Conservation (phyloP, 2,888 invertebrate species). For the Mimumesa dahlbomi region DNA sequence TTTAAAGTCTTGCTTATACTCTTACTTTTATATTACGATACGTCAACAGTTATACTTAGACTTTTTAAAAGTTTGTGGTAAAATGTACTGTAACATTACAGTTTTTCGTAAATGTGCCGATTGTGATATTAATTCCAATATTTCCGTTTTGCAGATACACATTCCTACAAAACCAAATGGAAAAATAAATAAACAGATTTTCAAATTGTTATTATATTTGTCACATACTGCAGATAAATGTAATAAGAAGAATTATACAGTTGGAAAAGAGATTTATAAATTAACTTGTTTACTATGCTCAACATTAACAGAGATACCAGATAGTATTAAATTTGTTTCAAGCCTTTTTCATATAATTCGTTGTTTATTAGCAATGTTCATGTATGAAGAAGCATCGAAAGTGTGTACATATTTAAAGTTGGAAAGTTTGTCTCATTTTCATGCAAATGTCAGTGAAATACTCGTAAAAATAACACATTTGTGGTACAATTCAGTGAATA, state of each 20-base stretch:
- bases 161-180: background rate
- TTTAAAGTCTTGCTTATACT: no score
- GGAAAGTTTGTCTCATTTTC: slow-evolving; percentile 6
- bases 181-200: slow-evolving; percentile 55
- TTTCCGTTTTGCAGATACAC: slow-evolving; percentile 52
- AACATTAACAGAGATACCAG: slow-evolving; percentile 52
- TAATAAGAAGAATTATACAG: slow-evolving; percentile 37
- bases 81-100: no score
- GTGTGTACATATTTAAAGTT: slow-evolving; percentile 56
- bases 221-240: slow-evolving; percentile 65
- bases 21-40: no score
- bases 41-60: no score
- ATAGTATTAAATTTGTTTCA: slow-evolving; percentile 63
- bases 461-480: slow-evolving; percentile 52
- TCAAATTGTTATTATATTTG: slow-evolving; percentile 67
- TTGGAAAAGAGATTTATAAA: slow-evolving; percentile 57
- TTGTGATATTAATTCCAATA: background rate
- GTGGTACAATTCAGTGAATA: slow-evolving; percentile 57
- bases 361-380: slow-evolving; percentile 61
- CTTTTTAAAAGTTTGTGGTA: no score
- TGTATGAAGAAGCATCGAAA: slow-evolving; percentile 65
- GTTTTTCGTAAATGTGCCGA: background rate
- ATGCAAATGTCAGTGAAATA: slow-evolving; percentile 22
- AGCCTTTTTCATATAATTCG: slow-evolving; percentile 70
- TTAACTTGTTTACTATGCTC: slow-evolving; percentile 62